A percentile compares a stretch with the other conserved stretches of the same genome.
These are phyloP conservation scores for Strix uralensis DNA, from an alignment of 2,113 vertebrate species.

Conservation along the genomic window DNA sequence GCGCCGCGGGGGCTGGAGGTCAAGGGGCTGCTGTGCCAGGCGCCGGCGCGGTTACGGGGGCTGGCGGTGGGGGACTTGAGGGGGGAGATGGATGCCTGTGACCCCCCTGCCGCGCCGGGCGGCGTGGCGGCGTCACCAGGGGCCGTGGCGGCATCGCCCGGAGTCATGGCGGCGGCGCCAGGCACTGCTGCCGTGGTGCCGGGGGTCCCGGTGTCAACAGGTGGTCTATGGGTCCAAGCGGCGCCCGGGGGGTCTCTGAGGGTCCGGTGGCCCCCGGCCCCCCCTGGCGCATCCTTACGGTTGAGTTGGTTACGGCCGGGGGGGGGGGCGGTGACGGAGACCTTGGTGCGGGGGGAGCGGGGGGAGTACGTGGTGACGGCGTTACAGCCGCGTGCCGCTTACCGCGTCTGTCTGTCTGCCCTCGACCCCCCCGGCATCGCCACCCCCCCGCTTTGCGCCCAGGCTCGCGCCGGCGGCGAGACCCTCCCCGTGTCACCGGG, in stretches of 20 bases:
- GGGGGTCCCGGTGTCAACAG: not conserved
- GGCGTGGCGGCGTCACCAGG: not conserved
- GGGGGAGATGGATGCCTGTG: constrained; percentile 89
- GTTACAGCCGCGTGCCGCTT: constrained; percentile 86
- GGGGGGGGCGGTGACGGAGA: constrained; percentile 91
- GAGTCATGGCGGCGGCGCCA: not conserved
- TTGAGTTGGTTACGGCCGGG: constrained; percentile 88
- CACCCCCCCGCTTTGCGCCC: not conserved
- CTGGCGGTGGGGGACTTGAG: constrained; percentile 85
- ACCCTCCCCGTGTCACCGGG: not conserved
- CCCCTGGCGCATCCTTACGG: constrained; percentile 82
- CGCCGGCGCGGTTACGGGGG: constrained; percentile 86
- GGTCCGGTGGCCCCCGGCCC: not conserved
- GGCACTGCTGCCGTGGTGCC: not conserved
- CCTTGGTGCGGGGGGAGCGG: constrained; percentile 87
- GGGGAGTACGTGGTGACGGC: constrained; percentile 88
- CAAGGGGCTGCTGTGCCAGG: constrained; percentile 88
- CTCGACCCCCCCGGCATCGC: constrained; percentile 59
- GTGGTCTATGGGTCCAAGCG: not conserved
- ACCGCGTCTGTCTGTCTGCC: constrained; percentile 91
- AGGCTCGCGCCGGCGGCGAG: not conserved
- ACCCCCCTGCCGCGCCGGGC: not conserved
- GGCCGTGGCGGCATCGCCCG: not conserved
- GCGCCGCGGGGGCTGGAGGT: constrained; percentile 83
- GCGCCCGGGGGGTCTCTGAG: not conserved